Conservation (phyloP, 2,113 vertebrate species). For the Leuciscus idus region DNA sequence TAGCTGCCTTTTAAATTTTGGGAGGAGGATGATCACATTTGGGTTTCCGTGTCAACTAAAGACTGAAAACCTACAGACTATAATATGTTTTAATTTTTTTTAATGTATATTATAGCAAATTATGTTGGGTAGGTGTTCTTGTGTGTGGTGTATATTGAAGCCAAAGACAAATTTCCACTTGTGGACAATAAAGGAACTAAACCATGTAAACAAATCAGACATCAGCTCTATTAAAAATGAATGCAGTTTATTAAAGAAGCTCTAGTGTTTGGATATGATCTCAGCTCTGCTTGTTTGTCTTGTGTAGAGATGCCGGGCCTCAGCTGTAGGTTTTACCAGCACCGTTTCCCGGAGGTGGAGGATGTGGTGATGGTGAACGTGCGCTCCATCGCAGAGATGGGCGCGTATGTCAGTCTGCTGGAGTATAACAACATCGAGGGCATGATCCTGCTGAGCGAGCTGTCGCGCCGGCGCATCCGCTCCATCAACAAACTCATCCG, state of each 20-base stretch:
- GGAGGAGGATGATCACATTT: neutral
- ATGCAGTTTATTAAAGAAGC: neutral
- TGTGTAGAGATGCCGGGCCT: constrained; percentile 84
- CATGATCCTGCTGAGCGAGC: constrained; percentile 97
- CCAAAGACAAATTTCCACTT: too few relatives aligned
- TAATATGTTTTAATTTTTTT: neutral
- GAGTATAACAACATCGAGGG: constrained; percentile 99
- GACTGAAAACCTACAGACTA: neutral
- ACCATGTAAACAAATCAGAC: neutral
- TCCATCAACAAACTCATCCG: constrained; percentile 99
- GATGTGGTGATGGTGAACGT: constrained; percentile 99
- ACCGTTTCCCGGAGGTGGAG: constrained; percentile 97
- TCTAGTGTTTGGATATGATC: neutral
- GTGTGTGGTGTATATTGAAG: too few relatives aligned
- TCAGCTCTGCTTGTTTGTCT: too few relatives aligned
- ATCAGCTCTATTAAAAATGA: neutral
- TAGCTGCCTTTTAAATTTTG: neutral
- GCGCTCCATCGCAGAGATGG: constrained; percentile 97
- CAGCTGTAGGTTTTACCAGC: constrained; percentile 98
- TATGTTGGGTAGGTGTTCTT: too few relatives aligned
- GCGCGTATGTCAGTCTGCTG: constrained; percentile 95
- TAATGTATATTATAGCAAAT: too few relatives aligned
- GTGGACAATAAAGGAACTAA: too few relatives aligned
- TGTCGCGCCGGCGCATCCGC: constrained; percentile 93
- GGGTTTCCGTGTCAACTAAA: neutral